Conservation (phyloP, 1,140 invertebrate genomes). For the Drosophila novamexicana region DNA sequence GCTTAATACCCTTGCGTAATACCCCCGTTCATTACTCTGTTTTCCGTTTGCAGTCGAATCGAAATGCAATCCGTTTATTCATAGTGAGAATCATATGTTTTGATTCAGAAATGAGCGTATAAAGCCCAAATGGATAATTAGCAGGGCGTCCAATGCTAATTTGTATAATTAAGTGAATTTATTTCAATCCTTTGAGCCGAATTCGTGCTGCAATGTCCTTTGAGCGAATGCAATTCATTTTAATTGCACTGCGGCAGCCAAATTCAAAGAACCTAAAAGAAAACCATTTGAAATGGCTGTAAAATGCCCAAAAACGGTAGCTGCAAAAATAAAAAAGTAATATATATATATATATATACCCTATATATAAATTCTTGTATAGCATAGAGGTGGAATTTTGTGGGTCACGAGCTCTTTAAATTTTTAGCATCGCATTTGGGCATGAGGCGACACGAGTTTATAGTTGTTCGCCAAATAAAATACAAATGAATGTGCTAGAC, state of each 20-base stretch:
- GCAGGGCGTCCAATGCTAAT: conserved; percentile 10
- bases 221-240: conserved; percentile 66
- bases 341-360: conserved; percentile 4
- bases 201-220: conserved; percentile 35
- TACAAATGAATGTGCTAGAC: conserved; percentile 21
- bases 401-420: conserved; percentile 50
- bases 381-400: conserved; percentile 11
- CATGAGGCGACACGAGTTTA: conserved; percentile 29
- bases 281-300: conserved; percentile 42
- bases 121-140: conserved; percentile 2
- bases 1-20: too few relatives aligned
- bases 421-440: conserved; percentile 34
- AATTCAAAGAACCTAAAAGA: conserved; percentile 48
- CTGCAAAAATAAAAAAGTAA: background rate
- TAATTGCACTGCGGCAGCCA: conserved; percentile 56
- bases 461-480: conserved; percentile 27
- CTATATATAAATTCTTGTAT: conserved; percentile 7
- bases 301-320: conserved; percentile 32
- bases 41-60: background rate
- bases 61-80: background rate
- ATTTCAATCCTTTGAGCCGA: conserved; percentile 23
- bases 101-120: background rate
- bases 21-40: too few relatives aligned
- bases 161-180: conserved; percentile 41
- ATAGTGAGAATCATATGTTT: background rate